Evolutionary conservation across 1,140 invertebrate genomes (phyloP), one percentile per base, ranked within the genome.

Genomic region (Reticulitermes speratus): DNA sequence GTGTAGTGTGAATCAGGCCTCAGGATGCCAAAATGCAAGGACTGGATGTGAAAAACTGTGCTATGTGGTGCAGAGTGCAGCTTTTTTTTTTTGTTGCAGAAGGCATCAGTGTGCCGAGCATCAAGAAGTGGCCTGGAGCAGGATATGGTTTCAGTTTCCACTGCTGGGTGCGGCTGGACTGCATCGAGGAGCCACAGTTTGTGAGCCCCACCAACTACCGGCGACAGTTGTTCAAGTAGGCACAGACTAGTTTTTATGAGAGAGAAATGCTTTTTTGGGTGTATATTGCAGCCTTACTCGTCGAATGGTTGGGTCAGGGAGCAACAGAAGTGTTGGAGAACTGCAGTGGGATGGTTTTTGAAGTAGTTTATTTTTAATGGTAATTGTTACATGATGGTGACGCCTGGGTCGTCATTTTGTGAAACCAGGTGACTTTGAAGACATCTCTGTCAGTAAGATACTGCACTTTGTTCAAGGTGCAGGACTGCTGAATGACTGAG

Each of bases 141-240:
- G 91, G 92, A 2, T 94, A 93, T 89, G 93, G 93, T 69, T 94
- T 94, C 87, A 92, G 92, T 44, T 94, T 94, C 87, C 93, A 94
- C 88, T 90, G 92, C 45, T 94, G 94, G 90, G 87, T 94, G 14
- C 91, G 93, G 82, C 90, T 95, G 30, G 92, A 93, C 88, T 88
- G 90, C 52, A 55, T 88, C 2, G 87, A 87, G 45, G 88, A 88
- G 59, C 86, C 87, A 30, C 88, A 90, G 69, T 86, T 87, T 48
- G 86, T 87, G 21, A 87, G 84, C 19, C 84, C 84, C 30, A 84
- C 87, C n/a, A 87, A 86, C 59, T 88, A 88, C 86, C 88, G 92
- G 44, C 88, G 92, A 69, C 91, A 92, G 86, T 86, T 93, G 32
- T 92, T 93, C 88, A 93, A 90, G 93, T 93, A 89, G 87, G 88